Evolutionary conservation across 1,140 invertebrate genomes (phyloP).

Genomic region (Thaumatotibia leucotreta): DNA sequence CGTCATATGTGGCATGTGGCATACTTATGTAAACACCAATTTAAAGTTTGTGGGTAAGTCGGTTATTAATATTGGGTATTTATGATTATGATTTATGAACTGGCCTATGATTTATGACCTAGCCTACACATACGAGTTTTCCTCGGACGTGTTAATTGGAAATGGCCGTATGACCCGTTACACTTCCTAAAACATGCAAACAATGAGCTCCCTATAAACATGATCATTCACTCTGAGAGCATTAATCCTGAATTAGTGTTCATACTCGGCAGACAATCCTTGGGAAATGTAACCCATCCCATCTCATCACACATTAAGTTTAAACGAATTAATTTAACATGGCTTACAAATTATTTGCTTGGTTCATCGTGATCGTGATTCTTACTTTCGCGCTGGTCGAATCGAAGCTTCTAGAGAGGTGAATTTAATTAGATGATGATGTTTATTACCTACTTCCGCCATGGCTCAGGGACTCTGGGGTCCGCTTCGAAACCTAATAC

Average conservation of each 20-base stretch:
- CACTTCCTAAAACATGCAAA: constrained; percentile 50
- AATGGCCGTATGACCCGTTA: constrained; percentile 59
- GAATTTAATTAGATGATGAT: no score
- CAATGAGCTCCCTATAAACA: constrained; percentile 46
- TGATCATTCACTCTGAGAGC: constrained; percentile 12
- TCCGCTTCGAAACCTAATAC: no score
- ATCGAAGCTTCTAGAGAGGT: constrained; percentile 35
- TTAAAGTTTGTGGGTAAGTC: not conserved
- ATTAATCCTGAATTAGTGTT: constrained; percentile 45
- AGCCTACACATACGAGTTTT: constrained; percentile 41
- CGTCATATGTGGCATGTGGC: no score
- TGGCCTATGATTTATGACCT: no score
- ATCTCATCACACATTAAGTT: no score
- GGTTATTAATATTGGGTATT: not conserved
- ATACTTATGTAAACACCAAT: not conserved
- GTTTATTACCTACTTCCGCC: no score
- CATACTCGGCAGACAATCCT: not conserved
- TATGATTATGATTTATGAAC: no score
- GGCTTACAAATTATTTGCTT: constrained; percentile 22
- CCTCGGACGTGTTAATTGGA: constrained; percentile 54
- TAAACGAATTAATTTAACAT: not conserved
- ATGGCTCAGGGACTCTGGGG: no score
- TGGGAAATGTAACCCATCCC: no score
- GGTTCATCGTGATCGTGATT: constrained; percentile 26
- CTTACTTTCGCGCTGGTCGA: constrained; percentile 22